Base-by-base conservation (phyloP, 2,113 vertebrate species). In the Albula glossodonta region DNA sequence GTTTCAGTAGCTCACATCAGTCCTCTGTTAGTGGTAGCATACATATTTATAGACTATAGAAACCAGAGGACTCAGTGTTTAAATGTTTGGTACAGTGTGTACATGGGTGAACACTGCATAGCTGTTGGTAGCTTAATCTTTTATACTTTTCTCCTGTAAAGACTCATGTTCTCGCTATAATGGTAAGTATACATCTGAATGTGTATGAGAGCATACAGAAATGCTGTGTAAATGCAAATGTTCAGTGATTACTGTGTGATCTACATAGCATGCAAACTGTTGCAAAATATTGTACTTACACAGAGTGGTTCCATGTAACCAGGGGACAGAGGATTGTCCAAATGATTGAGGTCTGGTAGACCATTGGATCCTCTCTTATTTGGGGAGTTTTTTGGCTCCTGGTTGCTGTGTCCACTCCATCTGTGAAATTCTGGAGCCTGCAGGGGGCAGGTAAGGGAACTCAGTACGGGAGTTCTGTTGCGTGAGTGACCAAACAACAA, bases 281-380 rank as follows among this genome's bases (percentile, higher is more conserved):
- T 31, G 70, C 6, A 31, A 70, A 51, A 51, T 50, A 52, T 79
- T 31, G 66, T 50, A 90, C 97, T 97, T 91, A 99, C 98, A 0
- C 93, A 95, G n/a, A 93, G 91, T n/a, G 96, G 95, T 81, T 96
- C 95, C 0, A 93, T 79, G 52, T 96, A 96, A 80, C 95, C 96
- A 0, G 96, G 93, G 50, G 94, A 95, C 31, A 94, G 66, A 1
- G 90, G 87, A 50, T 96, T 94, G 80, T 94, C 92, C 0, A 92
- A 90, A 0, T 87, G 88, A 66, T 85, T 88, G n/a, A 93, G 92
- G 53, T 94, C 83, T 84, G 93, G 91, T 83, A 94, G 92, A 86
- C 92, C 93, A 81, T 87, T 88, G 81, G 94, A 92, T 52, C 89
- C 92, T 15, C 86, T 91, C 74, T 89, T 91, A 2, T 86, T 90